Evolutionary conservation across 2,797 vertebrate genomes (phyloP), one percentile per base, ranked within the genome.

Genomic region (Ceryle rudis): DNA sequence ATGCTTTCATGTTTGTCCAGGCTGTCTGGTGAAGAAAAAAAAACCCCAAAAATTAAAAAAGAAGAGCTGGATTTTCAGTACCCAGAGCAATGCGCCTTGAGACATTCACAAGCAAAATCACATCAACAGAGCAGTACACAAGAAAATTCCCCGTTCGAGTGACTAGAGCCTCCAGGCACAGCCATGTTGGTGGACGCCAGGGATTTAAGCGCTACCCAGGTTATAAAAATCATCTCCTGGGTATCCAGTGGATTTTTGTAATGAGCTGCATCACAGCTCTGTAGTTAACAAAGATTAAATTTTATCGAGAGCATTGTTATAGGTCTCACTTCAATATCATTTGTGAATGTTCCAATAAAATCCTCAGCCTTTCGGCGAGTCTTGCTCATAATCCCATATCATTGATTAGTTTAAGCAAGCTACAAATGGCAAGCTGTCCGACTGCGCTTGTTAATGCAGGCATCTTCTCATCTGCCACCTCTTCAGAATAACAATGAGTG

Each of bases 401-500:
- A 92, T 3, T 83, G 91, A 95, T 93, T 33, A 87, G 67, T 86
- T 95, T 74, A 86, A 90, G 83, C 83, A 71, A 91, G 74, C 52
- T 90, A 55, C 88, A 86, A 88, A 92, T 44, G 77, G 61, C 84
- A 93, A 83, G 58, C 51, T 81, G 89, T 81, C 92, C 42, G 1
- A 47, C 18, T 44, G 64, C 11, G 57, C 86, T 78, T 75, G 75
- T 54, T 81, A 88, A 91, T 62, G 91, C 61, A 75, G 55, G 49
- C 85, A 25, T 74, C 75, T 94, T 52, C 67, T 92, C 79, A 14
- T 87, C 49, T 82, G 31, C 85, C 71, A 1, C 67, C 85, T 86
- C 87, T 86, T 88, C 49, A 81, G 93, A 96, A 79, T 79, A 83
- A 86, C 79, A 97, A 95, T 86, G 92, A 93, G 83, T 26, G 69